phyloP scores from a whole-genome alignment of 2,888 invertebrate genomes.

The Ectemnius cavifrons region DNA sequence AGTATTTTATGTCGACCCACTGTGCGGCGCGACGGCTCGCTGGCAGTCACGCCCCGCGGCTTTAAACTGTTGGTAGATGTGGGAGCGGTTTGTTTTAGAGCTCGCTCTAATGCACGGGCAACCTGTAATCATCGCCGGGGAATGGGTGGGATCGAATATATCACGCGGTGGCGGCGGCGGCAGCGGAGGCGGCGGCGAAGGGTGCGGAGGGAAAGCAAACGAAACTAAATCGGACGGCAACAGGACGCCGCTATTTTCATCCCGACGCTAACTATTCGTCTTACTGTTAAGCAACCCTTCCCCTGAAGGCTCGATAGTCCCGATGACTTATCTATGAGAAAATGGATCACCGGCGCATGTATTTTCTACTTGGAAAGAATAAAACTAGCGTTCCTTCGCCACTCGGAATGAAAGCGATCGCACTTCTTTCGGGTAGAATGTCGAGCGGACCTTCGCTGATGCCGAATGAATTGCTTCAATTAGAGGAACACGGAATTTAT shows the following conservation, averaged over 20 bases:
- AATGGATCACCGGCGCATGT: too few relatives aligned
- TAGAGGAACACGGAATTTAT: too few relatives aligned
- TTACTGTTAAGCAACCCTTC: too few relatives aligned
- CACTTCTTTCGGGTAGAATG: too few relatives aligned
- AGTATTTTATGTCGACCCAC: too few relatives aligned
- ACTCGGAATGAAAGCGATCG: too few relatives aligned
- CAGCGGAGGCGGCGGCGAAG: slow-evolving; percentile 51
- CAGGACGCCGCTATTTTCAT: not conserved
- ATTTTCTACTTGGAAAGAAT: too few relatives aligned
- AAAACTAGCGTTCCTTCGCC: too few relatives aligned
- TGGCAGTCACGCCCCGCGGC: slow-evolving; percentile 61
- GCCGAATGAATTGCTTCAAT: too few relatives aligned
- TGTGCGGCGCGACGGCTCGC: slow-evolving; percentile 28
- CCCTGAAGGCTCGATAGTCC: too few relatives aligned
- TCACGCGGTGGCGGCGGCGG: slow-evolving; percentile 58
- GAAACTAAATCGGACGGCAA: slow-evolving; percentile 30
- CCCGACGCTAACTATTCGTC: not conserved
- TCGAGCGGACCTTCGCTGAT: too few relatives aligned
- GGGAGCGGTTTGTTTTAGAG: slow-evolving; percentile 76
- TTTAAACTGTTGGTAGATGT: slow-evolving; percentile 74
- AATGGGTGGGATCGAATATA: slow-evolving; percentile 71
- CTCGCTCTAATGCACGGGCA: slow-evolving; percentile 70
- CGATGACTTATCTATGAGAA: too few relatives aligned
- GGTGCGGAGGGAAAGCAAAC: slow-evolving; percentile 17
- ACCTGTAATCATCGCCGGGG: slow-evolving; percentile 72